These are phyloP conservation scores for Drosophila subsilvestris DNA, from an alignment of 2,888 invertebrate genomes.

Conservation along the genomic window DNA sequence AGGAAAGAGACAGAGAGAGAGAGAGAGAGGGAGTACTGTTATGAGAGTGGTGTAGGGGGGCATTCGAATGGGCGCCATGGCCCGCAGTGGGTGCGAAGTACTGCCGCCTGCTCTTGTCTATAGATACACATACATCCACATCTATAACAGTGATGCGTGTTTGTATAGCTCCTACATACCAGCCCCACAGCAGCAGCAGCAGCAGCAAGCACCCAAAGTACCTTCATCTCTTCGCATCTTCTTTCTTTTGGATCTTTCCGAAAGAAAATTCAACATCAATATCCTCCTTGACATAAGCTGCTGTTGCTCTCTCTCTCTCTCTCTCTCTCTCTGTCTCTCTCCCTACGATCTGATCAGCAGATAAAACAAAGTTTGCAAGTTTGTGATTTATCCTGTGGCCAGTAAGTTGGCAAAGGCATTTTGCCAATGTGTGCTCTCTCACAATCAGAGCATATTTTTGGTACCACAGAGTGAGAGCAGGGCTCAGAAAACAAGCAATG, in stretches of 20 bases:
- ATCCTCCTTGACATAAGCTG: neutral
- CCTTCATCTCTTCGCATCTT: neutral
- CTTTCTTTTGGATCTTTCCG: neutral
- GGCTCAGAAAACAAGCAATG: neutral
- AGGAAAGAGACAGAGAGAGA: slow-evolving; percentile 16
- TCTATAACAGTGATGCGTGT: slow-evolving; percentile 5
- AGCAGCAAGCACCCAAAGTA: slow-evolving; percentile 9
- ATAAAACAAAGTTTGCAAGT: neutral
- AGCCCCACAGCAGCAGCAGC: neutral
- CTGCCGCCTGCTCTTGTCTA: slow-evolving; percentile 43
- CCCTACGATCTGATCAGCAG: neutral
- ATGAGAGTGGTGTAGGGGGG: slow-evolving; percentile 17
- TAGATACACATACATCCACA: slow-evolving; percentile 36
- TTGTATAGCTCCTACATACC: slow-evolving; percentile 21
- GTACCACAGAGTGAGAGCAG: neutral
- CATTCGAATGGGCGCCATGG: slow-evolving; percentile 39
- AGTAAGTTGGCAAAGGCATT: no score
- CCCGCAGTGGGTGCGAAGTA: slow-evolving; percentile 65
- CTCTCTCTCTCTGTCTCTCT: no score
- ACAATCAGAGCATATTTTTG: neutral
- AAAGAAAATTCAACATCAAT: neutral
- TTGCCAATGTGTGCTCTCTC: no score
- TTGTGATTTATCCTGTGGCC: neutral
- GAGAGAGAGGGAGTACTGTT: slow-evolving; percentile 15
- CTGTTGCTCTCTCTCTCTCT: neutral